phyloP scores from a whole-genome alignment of 2,113 vertebrate species.

The Vireo altiloquus region DNA sequence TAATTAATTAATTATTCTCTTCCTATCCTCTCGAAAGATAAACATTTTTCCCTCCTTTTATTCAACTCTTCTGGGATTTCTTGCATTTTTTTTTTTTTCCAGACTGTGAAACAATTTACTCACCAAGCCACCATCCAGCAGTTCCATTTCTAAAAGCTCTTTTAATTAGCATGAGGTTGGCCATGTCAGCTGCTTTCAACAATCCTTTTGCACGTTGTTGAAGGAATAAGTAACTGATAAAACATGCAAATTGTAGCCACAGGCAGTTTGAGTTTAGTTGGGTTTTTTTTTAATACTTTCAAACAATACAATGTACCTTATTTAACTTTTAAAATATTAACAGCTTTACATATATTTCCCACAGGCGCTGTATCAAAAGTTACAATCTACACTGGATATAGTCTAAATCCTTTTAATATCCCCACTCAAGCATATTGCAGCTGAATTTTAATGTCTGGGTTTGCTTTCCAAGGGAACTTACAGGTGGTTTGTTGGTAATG shows the following conservation, averaged over 20 bases:
- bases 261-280: background rate
- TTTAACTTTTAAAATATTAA: slow-evolving; percentile 28
- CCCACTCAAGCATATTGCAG: background rate
- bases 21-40: background rate
- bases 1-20: background rate
- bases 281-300: background rate
- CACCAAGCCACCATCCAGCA: background rate
- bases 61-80: background rate
- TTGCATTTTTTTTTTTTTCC: background rate
- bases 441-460: background rate
- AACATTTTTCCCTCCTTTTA: background rate
- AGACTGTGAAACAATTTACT: background rate
- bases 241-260: background rate
- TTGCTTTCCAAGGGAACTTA: background rate
- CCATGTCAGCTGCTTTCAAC: background rate
- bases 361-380: background rate
- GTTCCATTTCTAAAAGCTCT: background rate
- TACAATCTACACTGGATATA: background rate
- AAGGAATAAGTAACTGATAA: background rate
- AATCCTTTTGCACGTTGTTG: background rate
- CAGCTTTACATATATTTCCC: background rate
- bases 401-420: slow-evolving; percentile 5
- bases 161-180: background rate
- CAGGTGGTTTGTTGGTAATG: background rate
- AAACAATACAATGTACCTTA: background rate